Conservation (phyloP, 2,797 vertebrate genomes). For the Ispidina picta region DNA sequence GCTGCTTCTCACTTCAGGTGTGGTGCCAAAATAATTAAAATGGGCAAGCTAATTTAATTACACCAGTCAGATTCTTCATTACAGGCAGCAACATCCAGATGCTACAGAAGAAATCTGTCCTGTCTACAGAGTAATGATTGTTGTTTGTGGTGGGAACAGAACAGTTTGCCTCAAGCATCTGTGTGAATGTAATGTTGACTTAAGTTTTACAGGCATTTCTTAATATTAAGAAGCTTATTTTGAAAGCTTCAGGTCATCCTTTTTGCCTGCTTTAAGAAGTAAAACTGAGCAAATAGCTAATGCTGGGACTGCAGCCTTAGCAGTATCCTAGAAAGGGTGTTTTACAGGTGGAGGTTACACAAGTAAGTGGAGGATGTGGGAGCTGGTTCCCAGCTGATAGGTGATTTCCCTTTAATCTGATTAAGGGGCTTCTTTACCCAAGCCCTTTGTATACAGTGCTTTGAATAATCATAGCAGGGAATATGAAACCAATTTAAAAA, state of each 20-base stretch:
- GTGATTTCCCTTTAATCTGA: conserved; percentile 46
- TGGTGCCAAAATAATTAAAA: conserved; percentile 50
- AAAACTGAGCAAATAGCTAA: not conserved
- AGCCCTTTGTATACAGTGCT: not conserved
- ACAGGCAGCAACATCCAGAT: conserved; percentile 11
- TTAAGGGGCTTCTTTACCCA: conserved; percentile 6
- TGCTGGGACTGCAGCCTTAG: not conserved
- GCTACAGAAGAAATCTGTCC: conserved; percentile 44
- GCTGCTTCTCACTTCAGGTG: conserved; percentile 23
- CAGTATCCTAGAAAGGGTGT: not conserved
- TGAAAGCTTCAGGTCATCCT: not conserved
- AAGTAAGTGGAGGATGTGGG: conserved; percentile 1
- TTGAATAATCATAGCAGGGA: conserved; percentile 28
- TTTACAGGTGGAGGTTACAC: conserved; percentile 9
- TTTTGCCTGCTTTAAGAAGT: conserved; percentile 19
- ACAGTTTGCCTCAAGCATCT: conserved; percentile 18
- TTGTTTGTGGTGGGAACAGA: conserved; percentile 33
- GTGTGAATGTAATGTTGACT: conserved; percentile 1
- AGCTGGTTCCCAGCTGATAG: not conserved
- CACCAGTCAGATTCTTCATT: conserved; percentile 41
- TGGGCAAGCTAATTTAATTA: conserved; percentile 47
- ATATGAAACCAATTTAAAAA: conserved; percentile 43
- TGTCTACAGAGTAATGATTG: conserved; percentile 9
- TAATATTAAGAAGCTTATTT: conserved; percentile 15
- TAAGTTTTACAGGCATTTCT: conserved; percentile 9